Evolutionary conservation across 2,113 vertebrate genomes (phyloP).

Genomic region (Hucho hucho): DNA sequence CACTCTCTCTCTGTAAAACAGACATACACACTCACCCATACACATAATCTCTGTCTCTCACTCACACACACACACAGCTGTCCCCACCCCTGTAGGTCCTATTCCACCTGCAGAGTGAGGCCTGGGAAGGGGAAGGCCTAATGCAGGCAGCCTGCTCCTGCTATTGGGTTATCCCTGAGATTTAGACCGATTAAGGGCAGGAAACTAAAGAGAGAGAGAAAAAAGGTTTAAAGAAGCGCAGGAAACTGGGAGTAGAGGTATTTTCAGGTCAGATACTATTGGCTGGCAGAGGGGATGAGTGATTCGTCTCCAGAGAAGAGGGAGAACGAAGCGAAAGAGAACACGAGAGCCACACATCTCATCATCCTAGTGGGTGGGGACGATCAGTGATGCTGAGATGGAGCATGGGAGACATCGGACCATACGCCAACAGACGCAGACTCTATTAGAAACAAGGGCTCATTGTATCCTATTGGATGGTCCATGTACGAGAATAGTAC

Average conservation of each 20-base stretch:
- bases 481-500: constrained; percentile 21
- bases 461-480: constrained; percentile 42
- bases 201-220: not conserved
- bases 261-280: constrained; percentile 31
- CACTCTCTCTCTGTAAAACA: not conserved
- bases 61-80: not conserved
- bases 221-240: constrained; percentile 22
- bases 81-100: not conserved
- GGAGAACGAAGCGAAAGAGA: constrained; percentile 10
- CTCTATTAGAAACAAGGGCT: constrained; percentile 35
- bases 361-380: constrained; percentile 13
- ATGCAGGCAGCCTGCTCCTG: constrained; percentile 2
- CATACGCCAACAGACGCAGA: no score
- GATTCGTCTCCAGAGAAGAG: not conserved
- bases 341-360: constrained; percentile 16
- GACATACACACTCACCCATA: constrained; percentile 1
- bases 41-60: not conserved
- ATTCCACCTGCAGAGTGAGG: constrained; percentile 30
- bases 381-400: constrained; percentile 8
- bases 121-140: constrained; percentile 1
- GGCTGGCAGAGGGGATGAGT: constrained; percentile 10
- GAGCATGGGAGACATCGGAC: not conserved
- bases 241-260: constrained; percentile 23
- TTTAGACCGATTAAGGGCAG: not conserved
- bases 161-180: constrained; percentile 16